These are phyloP conservation scores for Acromyrmex echinatior DNA, from an alignment of 1,140 invertebrate genomes.

Conservation along the genomic window DNA sequence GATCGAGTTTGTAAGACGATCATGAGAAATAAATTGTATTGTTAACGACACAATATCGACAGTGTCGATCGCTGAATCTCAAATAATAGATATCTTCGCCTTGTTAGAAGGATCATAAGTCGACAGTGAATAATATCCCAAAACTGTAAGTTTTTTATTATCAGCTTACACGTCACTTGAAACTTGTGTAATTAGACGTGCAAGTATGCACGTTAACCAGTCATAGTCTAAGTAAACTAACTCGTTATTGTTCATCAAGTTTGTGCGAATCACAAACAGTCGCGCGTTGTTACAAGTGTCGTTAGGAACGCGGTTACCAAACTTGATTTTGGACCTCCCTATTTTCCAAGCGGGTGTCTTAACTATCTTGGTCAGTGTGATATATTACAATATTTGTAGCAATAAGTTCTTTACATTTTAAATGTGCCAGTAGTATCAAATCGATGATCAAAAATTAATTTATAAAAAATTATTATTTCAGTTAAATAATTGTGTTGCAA, in stretches of 20 bases:
- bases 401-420: too few species aligned
- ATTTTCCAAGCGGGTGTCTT: neutral
- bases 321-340: neutral
- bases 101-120: conserved; percentile 15
- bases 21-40: neutral
- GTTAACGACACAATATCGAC: neutral
- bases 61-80: conserved; percentile 18
- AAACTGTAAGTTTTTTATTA: neutral
- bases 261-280: conserved; percentile 26
- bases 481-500: too few species aligned
- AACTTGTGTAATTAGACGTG: neutral
- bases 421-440: too few species aligned
- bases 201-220: neutral
- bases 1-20: conserved; percentile 26
- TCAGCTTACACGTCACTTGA: neutral
- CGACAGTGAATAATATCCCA: conserved; percentile 4
- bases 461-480: too few species aligned
- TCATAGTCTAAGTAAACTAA: neutral
- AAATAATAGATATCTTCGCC: neutral
- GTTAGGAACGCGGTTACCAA: neutral
- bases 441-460: too few species aligned
- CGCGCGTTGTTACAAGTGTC: conserved; percentile 19
- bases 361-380: too few species aligned
- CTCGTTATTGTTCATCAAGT: conserved; percentile 11
- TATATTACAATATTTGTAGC: too few species aligned